Evolutionary conservation across 2,888 invertebrate species (phyloP).

Genomic region (Lasius platythorax): DNA sequence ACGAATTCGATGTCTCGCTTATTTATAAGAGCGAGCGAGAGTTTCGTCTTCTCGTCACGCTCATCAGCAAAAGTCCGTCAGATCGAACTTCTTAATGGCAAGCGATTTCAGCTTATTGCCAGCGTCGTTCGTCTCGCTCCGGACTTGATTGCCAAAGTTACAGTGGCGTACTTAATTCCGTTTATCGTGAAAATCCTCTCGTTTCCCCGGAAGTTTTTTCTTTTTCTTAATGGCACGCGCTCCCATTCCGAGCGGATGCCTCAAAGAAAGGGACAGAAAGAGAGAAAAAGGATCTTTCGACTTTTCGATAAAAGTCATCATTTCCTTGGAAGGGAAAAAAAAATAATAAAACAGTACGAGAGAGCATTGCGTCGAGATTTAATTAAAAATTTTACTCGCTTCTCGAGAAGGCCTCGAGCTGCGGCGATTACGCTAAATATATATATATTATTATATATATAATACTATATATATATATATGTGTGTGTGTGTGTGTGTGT

Average conservation of each 20-base stretch:
- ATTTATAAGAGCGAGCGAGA: slow-evolving; percentile 21
- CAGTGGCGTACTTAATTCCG: slow-evolving; percentile 52
- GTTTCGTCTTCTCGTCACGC: slow-evolving; percentile 4
- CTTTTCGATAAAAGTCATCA: slow-evolving; percentile 7
- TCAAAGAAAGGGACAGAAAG: not conserved
- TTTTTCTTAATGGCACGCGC: slow-evolving; percentile 26
- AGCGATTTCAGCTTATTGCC: slow-evolving; percentile 57
- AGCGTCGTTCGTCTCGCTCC: slow-evolving; percentile 37
- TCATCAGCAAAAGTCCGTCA: slow-evolving; percentile 34
- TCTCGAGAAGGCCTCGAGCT: too few species aligned
- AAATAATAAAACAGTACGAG: not conserved
- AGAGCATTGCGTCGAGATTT: not conserved
- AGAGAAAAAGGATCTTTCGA: not conserved
- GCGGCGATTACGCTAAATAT: not conserved
- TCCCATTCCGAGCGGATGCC: not conserved
- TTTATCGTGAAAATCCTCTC: slow-evolving; percentile 52
- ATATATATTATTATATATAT: not conserved
- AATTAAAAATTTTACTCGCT: not conserved
- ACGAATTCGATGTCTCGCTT: slow-evolving; percentile 34
- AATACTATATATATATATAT: too few species aligned
- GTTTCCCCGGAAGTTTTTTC: slow-evolving; percentile 28
- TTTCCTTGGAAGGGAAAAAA: not conserved
- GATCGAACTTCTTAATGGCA: slow-evolving; percentile 53
- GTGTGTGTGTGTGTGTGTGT: not conserved
- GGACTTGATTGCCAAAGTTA: slow-evolving; percentile 53